A percentile compares a stretch with the other conserved stretches of the same genome.
phyloP scores from a whole-genome alignment of 2,113 vertebrate species.

The Phalacrocorax brasilianus region DNA sequence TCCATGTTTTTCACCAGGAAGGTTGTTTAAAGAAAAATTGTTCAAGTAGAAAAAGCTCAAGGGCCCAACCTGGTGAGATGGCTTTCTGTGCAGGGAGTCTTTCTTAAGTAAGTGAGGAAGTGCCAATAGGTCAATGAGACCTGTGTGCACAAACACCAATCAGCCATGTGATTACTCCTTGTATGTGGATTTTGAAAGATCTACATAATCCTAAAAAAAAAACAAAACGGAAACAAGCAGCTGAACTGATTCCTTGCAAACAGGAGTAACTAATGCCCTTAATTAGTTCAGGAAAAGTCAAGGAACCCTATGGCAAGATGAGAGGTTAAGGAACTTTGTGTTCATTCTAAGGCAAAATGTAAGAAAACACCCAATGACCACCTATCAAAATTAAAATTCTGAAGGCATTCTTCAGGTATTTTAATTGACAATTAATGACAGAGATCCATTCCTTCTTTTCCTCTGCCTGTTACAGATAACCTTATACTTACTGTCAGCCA shows the following conservation, averaged over 20 bases:
- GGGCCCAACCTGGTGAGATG: neutral
- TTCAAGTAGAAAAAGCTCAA: neutral
- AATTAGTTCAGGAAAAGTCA: neutral
- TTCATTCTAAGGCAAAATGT: neutral
- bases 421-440: neutral
- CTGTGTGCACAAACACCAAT: neutral
- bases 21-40: neutral
- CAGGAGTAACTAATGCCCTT: neutral
- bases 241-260: neutral
- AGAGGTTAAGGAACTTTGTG: neutral
- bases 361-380: neutral
- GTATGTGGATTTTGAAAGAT: neutral
- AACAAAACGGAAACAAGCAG: neutral
- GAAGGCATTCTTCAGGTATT: neutral
- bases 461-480: neutral
- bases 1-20: neutral
- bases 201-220: neutral
- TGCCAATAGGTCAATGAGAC: slow-evolving; percentile 48
- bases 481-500: neutral
- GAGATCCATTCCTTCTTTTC: neutral
- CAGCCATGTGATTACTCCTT: neutral
- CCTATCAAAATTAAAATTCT: neutral
- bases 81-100: slow-evolving; percentile 19
- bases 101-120: neutral
- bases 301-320: neutral